Evolutionary conservation across 2,888 invertebrate genomes (phyloP).

Genomic region (Eupithecia dodoneata): DNA sequence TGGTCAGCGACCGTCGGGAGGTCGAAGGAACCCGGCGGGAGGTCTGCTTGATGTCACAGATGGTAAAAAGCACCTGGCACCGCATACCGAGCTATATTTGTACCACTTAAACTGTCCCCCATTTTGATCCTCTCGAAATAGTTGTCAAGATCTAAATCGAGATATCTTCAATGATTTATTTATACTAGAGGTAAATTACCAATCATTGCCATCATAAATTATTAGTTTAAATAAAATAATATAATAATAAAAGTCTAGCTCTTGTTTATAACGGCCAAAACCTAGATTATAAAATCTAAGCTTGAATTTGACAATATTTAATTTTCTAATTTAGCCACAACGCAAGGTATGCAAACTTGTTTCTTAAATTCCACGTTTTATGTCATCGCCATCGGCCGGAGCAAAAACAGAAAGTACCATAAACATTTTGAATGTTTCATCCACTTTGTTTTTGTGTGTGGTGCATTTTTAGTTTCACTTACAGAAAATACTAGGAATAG

Average conservation of each 20-base stretch:
- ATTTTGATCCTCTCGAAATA: not conserved
- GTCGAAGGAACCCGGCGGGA: constrained; percentile 29
- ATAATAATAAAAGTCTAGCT: not conserved
- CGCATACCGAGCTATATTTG: constrained; percentile 20
- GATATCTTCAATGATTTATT: not conserved
- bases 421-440: not conserved
- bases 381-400: not conserved
- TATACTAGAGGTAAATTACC: not conserved
- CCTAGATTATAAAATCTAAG: not conserved
- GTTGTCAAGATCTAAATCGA: not conserved
- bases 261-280: not conserved
- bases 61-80: constrained; percentile 23
- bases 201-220: not conserved
- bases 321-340: not conserved
- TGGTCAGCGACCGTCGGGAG: constrained; percentile 30
- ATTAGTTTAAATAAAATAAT: not conserved
- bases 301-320: not conserved
- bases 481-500: not conserved
- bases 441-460: not conserved
- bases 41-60: constrained; percentile 22
- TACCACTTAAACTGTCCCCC: not conserved
- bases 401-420: not conserved
- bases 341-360: not conserved
- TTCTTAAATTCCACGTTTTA: constrained; percentile 1
- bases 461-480: not conserved